Conservation (phyloP, 2,888 invertebrate species). For the Exocentrus adspersus region DNA sequence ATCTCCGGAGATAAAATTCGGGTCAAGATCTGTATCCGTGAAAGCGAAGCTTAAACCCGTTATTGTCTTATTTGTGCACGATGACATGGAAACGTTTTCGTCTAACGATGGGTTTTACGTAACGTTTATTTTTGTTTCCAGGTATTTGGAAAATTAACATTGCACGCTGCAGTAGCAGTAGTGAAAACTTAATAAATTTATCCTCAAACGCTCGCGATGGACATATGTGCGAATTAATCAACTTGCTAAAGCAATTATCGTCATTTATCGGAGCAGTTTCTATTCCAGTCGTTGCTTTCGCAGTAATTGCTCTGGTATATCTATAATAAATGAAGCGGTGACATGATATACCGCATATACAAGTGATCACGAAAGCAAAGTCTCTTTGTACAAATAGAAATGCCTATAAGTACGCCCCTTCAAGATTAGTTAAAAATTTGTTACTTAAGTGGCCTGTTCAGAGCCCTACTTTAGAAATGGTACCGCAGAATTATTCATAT, state of each 20-base stretch:
- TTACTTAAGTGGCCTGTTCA: too few relatives aligned
- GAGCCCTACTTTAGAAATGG: too few relatives aligned
- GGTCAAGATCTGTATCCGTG: slow-evolving; percentile 1
- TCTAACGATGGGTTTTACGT: background rate
- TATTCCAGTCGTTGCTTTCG: slow-evolving; percentile 15
- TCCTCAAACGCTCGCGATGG: background rate
- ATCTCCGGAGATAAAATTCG: background rate
- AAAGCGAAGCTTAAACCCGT: background rate
- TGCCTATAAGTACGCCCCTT: too few relatives aligned
- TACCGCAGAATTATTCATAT: too few relatives aligned
- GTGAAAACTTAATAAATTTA: slow-evolving; percentile 2
- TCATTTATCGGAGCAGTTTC: slow-evolving; percentile 6
- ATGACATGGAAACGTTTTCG: background rate
- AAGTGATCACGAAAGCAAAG: too few relatives aligned
- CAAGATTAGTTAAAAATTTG: too few relatives aligned
- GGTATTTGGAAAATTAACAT: too few relatives aligned
- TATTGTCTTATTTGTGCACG: background rate
- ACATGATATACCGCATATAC: background rate
- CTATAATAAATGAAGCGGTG: background rate
- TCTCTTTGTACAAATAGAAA: too few relatives aligned
- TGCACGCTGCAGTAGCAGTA: background rate
- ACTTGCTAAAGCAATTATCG: background rate
- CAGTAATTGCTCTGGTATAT: slow-evolving; percentile 6
- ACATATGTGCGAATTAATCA: background rate
- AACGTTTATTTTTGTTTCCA: too few relatives aligned